Conservation (phyloP, 2,113 vertebrate species). For the Taurulus bubalis region DNA sequence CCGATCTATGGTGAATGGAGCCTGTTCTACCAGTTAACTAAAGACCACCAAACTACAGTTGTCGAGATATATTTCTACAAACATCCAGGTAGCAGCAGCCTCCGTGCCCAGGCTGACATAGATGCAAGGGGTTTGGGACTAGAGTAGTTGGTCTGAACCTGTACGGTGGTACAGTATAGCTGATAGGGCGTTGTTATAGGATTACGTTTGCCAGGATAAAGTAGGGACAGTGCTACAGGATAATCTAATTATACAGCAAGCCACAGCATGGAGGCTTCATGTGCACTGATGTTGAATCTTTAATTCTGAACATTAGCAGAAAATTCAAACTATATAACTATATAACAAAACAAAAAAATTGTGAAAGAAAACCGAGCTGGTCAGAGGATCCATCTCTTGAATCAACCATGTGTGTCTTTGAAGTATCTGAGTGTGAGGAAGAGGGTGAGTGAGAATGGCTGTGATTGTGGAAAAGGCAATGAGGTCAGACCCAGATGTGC, state of each 20-base stretch:
- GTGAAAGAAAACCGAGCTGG: neutral
- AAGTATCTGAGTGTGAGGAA: constrained; percentile 21
- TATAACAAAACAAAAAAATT: neutral
- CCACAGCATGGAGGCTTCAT: neutral
- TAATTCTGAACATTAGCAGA: constrained; percentile 11
- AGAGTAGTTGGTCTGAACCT: constrained; percentile 24
- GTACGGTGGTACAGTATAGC: constrained; percentile 1
- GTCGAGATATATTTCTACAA: neutral
- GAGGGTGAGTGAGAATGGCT: constrained; percentile 61
- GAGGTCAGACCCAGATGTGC: constrained; percentile 88
- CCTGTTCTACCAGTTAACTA: constrained; percentile 13
- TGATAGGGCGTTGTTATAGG: constrained; percentile 59
- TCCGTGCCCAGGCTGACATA: neutral
- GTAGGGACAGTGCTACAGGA: constrained; percentile 51
- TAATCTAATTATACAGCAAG: constrained; percentile 75
- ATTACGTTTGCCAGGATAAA: constrained; percentile 76
- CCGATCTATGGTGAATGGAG: constrained; percentile 15
- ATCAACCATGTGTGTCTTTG: constrained; percentile 21
- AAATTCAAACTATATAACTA: neutral
- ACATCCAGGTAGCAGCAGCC: neutral
- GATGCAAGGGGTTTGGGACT: neutral
- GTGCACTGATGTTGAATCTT: constrained; percentile 8
- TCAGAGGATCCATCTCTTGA: constrained; percentile 21
- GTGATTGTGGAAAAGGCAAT: constrained; percentile 79
- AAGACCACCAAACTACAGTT: neutral